Conservation (phyloP, 1,140 invertebrate genomes). For the Procambarus clarkii region DNA sequence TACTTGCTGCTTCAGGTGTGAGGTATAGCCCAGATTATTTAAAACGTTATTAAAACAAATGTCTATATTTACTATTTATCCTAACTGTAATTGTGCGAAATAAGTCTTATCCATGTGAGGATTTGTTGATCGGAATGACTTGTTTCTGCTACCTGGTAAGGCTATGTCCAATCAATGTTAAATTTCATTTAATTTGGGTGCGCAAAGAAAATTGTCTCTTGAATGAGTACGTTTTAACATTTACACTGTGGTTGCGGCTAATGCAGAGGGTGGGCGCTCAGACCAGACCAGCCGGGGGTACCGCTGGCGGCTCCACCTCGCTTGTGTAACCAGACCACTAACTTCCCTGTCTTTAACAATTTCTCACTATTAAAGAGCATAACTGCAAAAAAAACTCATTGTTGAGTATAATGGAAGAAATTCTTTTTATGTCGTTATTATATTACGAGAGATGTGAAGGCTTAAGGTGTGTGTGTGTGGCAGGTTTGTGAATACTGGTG, state of each 20-base stretch:
- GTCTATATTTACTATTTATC: not conserved
- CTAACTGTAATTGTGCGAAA: not conserved
- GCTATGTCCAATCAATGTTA: not conserved
- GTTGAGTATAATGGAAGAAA: too few relatives aligned
- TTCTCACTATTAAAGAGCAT: too few relatives aligned
- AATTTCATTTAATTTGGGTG: not conserved
- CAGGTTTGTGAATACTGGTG: too few relatives aligned
- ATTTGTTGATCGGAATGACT: not conserved
- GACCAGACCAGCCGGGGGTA: too few relatives aligned
- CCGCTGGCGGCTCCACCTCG: too few relatives aligned
- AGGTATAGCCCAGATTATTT: not conserved
- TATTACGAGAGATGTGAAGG: too few relatives aligned
- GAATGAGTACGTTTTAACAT: not conserved
- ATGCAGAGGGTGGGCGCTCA: not conserved
- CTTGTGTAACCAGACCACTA: too few relatives aligned
- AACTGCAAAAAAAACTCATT: too few relatives aligned
- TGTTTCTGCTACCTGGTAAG: not conserved
- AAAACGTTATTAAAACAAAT: not conserved
- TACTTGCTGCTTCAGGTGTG: not conserved
- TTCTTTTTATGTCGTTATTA: too few relatives aligned
- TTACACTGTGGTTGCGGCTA: not conserved
- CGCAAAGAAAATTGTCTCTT: not conserved
- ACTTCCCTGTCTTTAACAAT: too few relatives aligned
- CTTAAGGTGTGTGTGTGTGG: too few relatives aligned
- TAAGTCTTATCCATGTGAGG: not conserved